Evolutionary conservation across 2,888 invertebrate species (phyloP), one percentile per base, ranked within the genome.

Genomic region (Actias luna): DNA sequence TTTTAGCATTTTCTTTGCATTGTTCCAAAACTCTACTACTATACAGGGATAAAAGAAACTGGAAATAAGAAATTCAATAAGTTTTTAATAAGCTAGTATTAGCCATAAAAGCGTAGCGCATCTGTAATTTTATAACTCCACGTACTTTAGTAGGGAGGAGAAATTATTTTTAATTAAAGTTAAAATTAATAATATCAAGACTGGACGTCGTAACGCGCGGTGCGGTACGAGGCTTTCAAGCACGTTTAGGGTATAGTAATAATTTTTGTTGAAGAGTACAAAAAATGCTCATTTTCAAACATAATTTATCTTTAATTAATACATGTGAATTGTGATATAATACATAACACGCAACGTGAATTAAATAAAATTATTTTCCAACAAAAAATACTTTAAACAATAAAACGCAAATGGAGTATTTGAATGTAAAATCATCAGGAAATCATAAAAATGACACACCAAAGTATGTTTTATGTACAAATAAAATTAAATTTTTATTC

Each of bases 121-220:
- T 62, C 60, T 55, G 22, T 64, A 25, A 42, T 63, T 64, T 75
- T 63, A 36, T 64, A 65, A 52, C 68, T 73, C 71, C 25, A 25
- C 61, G 65, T 62, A 69, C 69, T 71, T 72, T 72, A 74, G 65
- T 70, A 59, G 69, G 59, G 62, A 63, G 64, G 74, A 75, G 76
- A 76, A 77, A 79, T 80, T 77, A 81, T 79, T 79, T 82, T 79
- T 79, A 79, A 81, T 81, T 80, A 79, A 77, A 78, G 66, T 73
- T 75, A 66, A 76, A 78, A 82, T 80, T 76, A 76, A 76, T 75
- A 77, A 71, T 74, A 72, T 64, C 67, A 64, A 64, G 60, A 69
- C 71, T 68, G 71, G 71, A 70, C 72, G 67, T 57, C 25, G 70
- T 69, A 69, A 73, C 70, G 33, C 8, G n/a, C n/a, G n/a, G n/a